A percentile compares a stretch with the other conserved stretches of the same genome.
These are phyloP conservation scores for Luffia ferchaultella DNA, from an alignment of 2,888 invertebrate genomes.

Conservation along the genomic window DNA sequence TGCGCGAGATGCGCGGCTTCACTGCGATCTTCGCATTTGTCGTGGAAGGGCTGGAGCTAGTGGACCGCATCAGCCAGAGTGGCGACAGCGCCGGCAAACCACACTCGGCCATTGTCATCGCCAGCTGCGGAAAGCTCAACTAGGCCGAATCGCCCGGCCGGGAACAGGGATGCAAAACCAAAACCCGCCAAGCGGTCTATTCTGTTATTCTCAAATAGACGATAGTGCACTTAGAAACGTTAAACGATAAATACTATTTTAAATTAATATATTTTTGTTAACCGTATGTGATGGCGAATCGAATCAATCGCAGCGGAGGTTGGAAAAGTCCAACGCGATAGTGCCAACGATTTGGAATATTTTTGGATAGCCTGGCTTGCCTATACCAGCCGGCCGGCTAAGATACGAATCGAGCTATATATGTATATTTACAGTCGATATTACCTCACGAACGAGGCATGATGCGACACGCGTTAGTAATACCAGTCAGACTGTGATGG, in stretches of 20 bases:
- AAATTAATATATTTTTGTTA: constrained; percentile 24
- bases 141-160: constrained; percentile 17
- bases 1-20: constrained; percentile 84
- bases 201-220: neutral
- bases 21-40: constrained; percentile 85
- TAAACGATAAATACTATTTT: constrained; percentile 14
- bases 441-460: constrained; percentile 19
- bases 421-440: constrained; percentile 23
- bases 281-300: constrained; percentile 3
- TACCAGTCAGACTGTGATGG: constrained; percentile 22
- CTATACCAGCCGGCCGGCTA: constrained; percentile 13
- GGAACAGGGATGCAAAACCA: constrained; percentile 76
- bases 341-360: constrained; percentile 8
- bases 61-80: constrained; percentile 79
- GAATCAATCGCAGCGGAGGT: constrained; percentile 1
- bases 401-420: constrained; percentile 8
- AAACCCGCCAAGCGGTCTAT: constrained; percentile 4
- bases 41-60: constrained; percentile 79
- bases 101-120: constrained; percentile 75
- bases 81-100: constrained; percentile 83
- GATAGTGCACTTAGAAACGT: constrained; percentile 13
- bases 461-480: constrained; percentile 11
- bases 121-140: constrained; percentile 78
- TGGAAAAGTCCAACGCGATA: constrained; percentile 6
- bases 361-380: constrained; percentile 3